Evolutionary conservation across 2,797 vertebrate genomes (phyloP), one percentile per base, ranked within the genome.

Genomic region (Salarias fasciatus): DNA sequence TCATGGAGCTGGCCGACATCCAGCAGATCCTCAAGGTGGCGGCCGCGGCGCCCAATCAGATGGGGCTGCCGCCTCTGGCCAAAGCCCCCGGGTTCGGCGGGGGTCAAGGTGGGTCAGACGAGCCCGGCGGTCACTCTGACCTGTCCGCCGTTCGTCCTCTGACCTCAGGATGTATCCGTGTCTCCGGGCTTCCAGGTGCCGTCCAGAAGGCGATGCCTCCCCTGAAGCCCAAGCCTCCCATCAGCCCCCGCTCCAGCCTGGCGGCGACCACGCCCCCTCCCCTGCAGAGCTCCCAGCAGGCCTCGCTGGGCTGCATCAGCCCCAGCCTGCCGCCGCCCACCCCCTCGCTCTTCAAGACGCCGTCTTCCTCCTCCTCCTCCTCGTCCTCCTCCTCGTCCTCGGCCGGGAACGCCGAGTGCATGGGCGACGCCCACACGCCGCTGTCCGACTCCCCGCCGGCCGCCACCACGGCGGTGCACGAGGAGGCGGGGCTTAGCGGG

Each of bases 11-110:
- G 69, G 96, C 96, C 0, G 96, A 98, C 82, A 97, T 99, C 83
- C 97, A 98, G 88, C 96, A 98, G 91, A 98, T 99, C 79, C 94
- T 98, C 69, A 97, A 96, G 75, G 96, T 98, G 91, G 94, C 97
- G 4, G 82, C 95, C 2, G 93, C 95, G 0, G 94, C 94, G 0
- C 93, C 95, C 4, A 94, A 94, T 48, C 96, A 96, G 13, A 86
- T 92, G 15, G 88, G 86, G 4, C 93, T 97, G 80, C 95, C 95
- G 0, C 88, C 94, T 0, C 69, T 88, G 63, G 86, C 91, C 43
- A 92, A 91, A 69, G 86, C 77, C 33, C 79, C 88, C 0, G 88
- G 83, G 2, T 77, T 85, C 6, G 1, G 65, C 0, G 78, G 69
- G 38, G 63, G 72, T 53, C 84, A 75, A 59, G 86, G 86, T 89